Base-by-base conservation (phyloP, 2,113 vertebrate species). In the Trichechus manatus region DNA sequence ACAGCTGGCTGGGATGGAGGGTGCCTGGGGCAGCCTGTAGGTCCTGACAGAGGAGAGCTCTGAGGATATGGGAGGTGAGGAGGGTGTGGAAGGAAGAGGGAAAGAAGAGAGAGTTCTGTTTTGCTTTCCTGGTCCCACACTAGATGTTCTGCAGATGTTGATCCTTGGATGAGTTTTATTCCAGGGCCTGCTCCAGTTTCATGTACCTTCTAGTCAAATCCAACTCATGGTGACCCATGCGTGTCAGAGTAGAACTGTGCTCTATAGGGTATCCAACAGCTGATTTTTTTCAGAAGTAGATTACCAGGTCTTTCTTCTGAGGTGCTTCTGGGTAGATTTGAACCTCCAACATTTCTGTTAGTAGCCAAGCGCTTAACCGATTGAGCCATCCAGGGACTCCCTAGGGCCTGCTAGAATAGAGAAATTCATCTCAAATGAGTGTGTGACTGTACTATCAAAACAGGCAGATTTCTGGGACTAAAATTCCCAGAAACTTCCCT, bases 401-500 rank as follows among this genome's bases (percentile, higher is more conserved):
- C 23, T 63, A 59, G 75, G 13, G 20, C 42, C 75, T 80, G 17
- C 56, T 68, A 64, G 11, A 61, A 6, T 59, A 74, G 27, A 96
- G 33, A 94, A 89, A 44, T 74, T 23, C 47, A 70, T 56, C 20
- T 75, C 22, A n/a, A 23, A 59, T 8, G 75, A 78, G 42, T 20
- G 4, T 64, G 22, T 85, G 87, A 36, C 27, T 91, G 1, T 68
- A 56, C 63, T 64, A 64, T 70, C 53, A 59, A 70, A 64, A 93
- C 0, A 84, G 61, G 39, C 79, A 80, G 84, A 66, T 59, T 77
- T 80, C 44, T 44, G 66, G 85, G 72, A 89, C 53, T n/a, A 10
- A 53, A 86, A 78, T 91, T 44, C 63, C 31, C 9, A 75, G 93
- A 89, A 68, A 82, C 39, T 94, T 94, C 36, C 39, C 14, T 13